These are phyloP conservation scores for Plecotus auritus DNA, from an alignment of 2,113 vertebrate genomes.

Conservation along the genomic window DNA sequence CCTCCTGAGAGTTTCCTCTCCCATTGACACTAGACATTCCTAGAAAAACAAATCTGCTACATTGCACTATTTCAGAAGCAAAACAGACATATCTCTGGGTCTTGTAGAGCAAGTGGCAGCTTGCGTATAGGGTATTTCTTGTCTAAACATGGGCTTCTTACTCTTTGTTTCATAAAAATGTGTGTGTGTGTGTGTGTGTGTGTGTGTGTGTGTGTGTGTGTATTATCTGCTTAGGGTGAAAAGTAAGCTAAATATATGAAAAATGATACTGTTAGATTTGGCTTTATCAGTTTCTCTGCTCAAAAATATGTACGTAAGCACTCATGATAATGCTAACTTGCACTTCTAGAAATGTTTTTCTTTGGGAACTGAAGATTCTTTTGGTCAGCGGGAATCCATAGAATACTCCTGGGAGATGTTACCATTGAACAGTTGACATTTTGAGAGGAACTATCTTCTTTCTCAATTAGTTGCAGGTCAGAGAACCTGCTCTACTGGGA, in stretches of 20 bases:
- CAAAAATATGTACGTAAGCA: neutral
- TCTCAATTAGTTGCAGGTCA: conserved; percentile 31
- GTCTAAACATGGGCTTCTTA: neutral
- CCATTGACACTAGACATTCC: neutral
- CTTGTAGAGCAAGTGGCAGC: neutral
- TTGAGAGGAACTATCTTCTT: conserved; percentile 1
- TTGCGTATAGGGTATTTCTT: neutral
- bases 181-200: neutral
- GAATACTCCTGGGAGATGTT: neutral
- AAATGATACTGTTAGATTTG: neutral
- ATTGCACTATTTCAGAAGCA: neutral
- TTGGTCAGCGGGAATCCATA: neutral
- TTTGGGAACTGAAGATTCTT: neutral
- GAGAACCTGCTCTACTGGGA: neutral
- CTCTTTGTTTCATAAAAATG: neutral
- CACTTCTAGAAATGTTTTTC: neutral
- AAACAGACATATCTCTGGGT: neutral
- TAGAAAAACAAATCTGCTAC: neutral
- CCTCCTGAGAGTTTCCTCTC: neutral
- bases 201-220: neutral
- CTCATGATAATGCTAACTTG: neutral
- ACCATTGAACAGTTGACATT: neutral
- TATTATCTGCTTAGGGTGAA: neutral
- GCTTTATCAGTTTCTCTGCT: neutral
- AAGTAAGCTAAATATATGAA: neutral